Evolutionary conservation across 2,113 vertebrate species (phyloP).

Genomic region (Argyrosomus japonicus): DNA sequence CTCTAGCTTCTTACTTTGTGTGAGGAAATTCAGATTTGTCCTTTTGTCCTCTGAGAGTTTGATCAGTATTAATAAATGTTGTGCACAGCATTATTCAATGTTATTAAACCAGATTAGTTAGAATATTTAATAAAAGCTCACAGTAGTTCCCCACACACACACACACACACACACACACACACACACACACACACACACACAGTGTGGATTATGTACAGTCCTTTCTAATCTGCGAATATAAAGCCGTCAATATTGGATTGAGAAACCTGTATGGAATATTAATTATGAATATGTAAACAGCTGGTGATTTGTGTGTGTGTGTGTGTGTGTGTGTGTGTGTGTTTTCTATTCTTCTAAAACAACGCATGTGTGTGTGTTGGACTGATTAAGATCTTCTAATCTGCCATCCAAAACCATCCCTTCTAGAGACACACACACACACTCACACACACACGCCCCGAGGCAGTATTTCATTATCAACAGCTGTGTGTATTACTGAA

Average conservation of each 20-base stretch:
- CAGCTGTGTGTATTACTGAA: not conserved
- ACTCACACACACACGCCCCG: not conserved
- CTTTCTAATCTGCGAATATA: not conserved
- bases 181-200: not conserved
- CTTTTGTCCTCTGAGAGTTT: not conserved
- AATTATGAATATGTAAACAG: slow-evolving; percentile 9
- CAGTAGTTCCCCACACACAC: not conserved
- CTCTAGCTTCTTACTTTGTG: not conserved
- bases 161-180: slow-evolving; percentile 1
- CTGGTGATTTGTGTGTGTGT: not conserved
- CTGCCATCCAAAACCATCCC: not conserved
- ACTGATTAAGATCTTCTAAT: slow-evolving; percentile 11
- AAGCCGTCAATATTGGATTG: slow-evolving; percentile 12
- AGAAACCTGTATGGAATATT: slow-evolving; percentile 8
- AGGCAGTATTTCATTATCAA: not conserved
- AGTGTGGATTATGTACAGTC: not conserved
- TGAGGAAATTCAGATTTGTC: not conserved
- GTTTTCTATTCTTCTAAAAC: not conserved
- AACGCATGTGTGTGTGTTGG: not conserved
- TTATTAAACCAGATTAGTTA: not conserved
- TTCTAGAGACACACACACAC: not conserved
- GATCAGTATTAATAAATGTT: not conserved
- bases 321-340: not conserved
- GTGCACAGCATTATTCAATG: not conserved
- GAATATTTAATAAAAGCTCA: not conserved